Evolutionary conservation across 2,888 invertebrate genomes (phyloP).

Genomic region (Cremastobaeus sp.): DNA sequence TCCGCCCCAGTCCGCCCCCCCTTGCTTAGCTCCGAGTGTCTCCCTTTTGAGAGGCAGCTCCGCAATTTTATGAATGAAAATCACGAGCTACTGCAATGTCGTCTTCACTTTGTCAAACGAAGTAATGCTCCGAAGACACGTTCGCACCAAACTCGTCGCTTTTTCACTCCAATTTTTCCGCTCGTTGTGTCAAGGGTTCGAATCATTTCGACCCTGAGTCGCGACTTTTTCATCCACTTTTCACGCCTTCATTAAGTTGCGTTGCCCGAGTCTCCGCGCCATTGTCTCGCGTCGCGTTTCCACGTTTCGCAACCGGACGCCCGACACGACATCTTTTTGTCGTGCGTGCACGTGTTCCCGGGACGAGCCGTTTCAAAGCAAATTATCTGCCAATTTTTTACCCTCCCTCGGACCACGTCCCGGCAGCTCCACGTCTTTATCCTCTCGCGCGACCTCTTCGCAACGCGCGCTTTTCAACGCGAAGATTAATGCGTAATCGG

Average conservation of each 20-base stretch:
- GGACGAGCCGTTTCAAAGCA: too few species aligned
- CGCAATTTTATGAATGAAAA: constrained; percentile 59
- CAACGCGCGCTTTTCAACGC: too few species aligned
- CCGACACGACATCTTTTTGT: too few species aligned
- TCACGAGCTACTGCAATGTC: constrained; percentile 53
- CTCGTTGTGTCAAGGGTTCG: constrained; percentile 13
- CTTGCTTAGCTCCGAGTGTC: constrained; percentile 49
- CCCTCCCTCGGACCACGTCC: too few species aligned
- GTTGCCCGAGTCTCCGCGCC: too few species aligned
- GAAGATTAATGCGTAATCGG: too few species aligned
- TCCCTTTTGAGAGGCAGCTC: constrained; percentile 46
- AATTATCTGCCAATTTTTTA: too few species aligned
- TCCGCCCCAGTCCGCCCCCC: constrained; percentile 35
- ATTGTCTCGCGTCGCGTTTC: background rate
- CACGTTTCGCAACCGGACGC: too few species aligned
- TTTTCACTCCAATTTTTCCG: constrained; percentile 39
- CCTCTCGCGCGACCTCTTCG: too few species aligned
- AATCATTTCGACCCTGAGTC: constrained; percentile 14
- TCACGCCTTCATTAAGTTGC: constrained; percentile 24
- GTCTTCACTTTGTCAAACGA: constrained; percentile 43
- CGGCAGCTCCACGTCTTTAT: too few species aligned
- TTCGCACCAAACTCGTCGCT: constrained; percentile 37
- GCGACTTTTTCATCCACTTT: constrained; percentile 8
- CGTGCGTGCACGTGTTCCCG: too few species aligned
- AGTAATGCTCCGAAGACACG: constrained; percentile 37